Base-by-base conservation (phyloP, 2,888 invertebrate genomes). In the Digitonthophagus gazella region DNA sequence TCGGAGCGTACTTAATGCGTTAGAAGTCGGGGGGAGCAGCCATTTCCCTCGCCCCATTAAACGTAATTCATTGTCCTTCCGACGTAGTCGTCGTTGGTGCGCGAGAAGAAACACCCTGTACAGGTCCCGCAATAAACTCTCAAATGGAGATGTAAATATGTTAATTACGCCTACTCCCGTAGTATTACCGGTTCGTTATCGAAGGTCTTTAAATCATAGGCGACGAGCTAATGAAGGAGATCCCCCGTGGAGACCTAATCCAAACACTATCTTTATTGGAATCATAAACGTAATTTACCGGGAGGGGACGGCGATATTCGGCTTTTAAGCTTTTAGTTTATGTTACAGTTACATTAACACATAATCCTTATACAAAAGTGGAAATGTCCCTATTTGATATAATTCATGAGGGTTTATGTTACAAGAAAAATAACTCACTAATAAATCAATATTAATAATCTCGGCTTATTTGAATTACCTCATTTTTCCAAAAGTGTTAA, bases 1-100 rank as follows among this genome's bases (percentile, higher is more conserved):
- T 81, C 80, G 76, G 77, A 77, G 80, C 79, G 80, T 79, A 78
- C 76, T 80, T 82, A 81, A 82, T 81, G 81, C 76, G 77, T 76
- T 77, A 76, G 79, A 76, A 79, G 79, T 78, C 80, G 79, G 76
- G 78, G 78, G 80, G 80, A 76, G 79, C 79, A 78, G 80, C 28
- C 28, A 44, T 44, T 44, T 80, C 81, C 65, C 28, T n/a, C 44
- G 63, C 61, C 76, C 79, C 80, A 81, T 81, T 83, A 82, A 83
- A 82, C 76, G 81, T 82, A 82, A 83, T 82, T 82, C 81, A 81
- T 81, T 80, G 80, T 80, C 77, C 77, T 78, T 78, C 78, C 78
- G 76, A 75, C 75, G 75, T 73, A 78, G 70, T 68, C 63, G 63
- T 56, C 65, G 65, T 58, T 14, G 2, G 64, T 3, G 11, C 15